phyloP scores from a whole-genome alignment of 2,888 invertebrate species.

The Gandaritis pyraliata region DNA sequence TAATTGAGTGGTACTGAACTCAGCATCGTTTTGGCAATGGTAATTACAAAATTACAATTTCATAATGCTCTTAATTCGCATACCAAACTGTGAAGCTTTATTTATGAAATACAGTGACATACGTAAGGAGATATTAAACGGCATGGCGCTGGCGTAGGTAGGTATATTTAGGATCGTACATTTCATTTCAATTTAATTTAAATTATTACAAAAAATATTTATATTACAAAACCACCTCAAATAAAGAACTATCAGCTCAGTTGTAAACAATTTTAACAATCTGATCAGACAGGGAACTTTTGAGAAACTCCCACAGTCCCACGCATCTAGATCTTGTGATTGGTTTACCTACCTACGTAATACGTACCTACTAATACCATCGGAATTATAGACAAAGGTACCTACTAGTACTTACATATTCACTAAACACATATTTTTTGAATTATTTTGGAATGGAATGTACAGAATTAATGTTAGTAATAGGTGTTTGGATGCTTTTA shows the following conservation, averaged over 20 bases:
- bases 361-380: too few species aligned
- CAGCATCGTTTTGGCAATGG: slow-evolving; percentile 5
- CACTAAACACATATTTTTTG: background rate
- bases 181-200: slow-evolving; percentile 22
- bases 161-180: slow-evolving; percentile 18
- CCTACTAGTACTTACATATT: too few species aligned
- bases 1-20: background rate
- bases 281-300: background rate
- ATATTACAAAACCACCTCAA: too few species aligned
- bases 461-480: slow-evolving; percentile 63
- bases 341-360: too few species aligned
- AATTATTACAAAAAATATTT: too few species aligned
- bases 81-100: slow-evolving; percentile 7
- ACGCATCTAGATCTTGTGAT: too few species aligned
- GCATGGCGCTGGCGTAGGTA: slow-evolving; percentile 13
- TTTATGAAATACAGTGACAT: slow-evolving; percentile 9
- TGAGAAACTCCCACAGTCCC: background rate
- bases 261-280: too few species aligned
- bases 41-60: background rate
- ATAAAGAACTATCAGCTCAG: too few species aligned
- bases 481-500: slow-evolving; percentile 84
- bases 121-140: slow-evolving; percentile 25
- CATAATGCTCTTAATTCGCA: background rate
- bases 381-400: too few species aligned
- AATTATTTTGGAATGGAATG: slow-evolving; percentile 26